Conservation (phyloP, 2,888 invertebrate genomes). For the Hirtodrosophila cameraria region DNA sequence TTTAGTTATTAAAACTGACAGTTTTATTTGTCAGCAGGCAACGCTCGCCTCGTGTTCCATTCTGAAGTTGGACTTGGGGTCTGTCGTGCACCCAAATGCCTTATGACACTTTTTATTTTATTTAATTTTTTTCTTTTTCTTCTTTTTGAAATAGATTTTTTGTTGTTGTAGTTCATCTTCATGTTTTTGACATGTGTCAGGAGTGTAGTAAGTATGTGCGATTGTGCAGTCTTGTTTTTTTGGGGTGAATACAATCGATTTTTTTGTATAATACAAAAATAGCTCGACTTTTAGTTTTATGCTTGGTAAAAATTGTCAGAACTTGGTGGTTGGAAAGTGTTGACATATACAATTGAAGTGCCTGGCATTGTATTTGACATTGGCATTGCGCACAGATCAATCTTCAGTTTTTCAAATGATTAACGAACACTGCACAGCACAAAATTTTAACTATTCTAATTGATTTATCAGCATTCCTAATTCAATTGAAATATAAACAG, state of each 20-base stretch:
- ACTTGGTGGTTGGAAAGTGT: constrained; percentile 27
- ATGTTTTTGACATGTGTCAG: constrained; percentile 72
- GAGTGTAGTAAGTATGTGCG: constrained; percentile 25
- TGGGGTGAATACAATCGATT: constrained; percentile 71
- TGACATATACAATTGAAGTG: constrained; percentile 33
- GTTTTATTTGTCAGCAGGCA: constrained; percentile 77
- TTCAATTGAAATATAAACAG: too few species aligned
- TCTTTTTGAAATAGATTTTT: constrained; percentile 41
- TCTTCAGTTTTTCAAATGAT: too few species aligned
- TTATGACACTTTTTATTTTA: constrained; percentile 71
- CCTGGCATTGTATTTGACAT: constrained; percentile 49
- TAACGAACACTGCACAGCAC: too few species aligned
- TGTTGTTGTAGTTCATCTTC: constrained; percentile 27
- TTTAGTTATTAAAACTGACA: constrained; percentile 81
- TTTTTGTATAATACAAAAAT: constrained; percentile 56
- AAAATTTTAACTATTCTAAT: too few species aligned
- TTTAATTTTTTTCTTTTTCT: background rate
- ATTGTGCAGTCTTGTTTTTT: constrained; percentile 30
- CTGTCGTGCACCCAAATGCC: constrained; percentile 50
- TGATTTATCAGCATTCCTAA: too few species aligned
- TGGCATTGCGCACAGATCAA: constrained; percentile 48
- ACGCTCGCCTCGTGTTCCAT: constrained; percentile 32
- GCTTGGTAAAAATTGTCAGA: constrained; percentile 14
- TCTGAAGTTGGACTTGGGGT: constrained; percentile 27
- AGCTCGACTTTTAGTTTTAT: constrained; percentile 37